Evolutionary conservation across 2,888 invertebrate genomes (phyloP).

Genomic region (Serripes groenlandicus): DNA sequence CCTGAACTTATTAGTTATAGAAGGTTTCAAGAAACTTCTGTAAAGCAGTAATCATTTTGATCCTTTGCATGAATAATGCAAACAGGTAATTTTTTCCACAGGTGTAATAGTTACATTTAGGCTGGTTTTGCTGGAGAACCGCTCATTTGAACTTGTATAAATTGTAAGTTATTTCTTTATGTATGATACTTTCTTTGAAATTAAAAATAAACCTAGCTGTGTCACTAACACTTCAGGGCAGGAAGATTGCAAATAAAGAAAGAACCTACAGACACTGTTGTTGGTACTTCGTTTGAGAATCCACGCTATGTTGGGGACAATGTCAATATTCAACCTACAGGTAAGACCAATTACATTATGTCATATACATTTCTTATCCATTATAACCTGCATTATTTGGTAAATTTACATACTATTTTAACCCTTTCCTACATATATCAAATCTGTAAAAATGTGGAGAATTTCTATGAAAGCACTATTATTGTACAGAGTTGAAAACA

Average conservation of each 20-base stretch:
- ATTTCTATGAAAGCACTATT: not conserved
- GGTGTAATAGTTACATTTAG: not conserved
- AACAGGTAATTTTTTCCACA: not conserved
- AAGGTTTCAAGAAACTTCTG: too few relatives aligned
- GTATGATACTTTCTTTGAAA: too few relatives aligned
- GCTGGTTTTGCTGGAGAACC: not conserved
- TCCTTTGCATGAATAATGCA: not conserved
- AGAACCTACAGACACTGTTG: not conserved
- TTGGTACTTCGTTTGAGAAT: slow-evolving; percentile 41
- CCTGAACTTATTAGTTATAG: too few relatives aligned
- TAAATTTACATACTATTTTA: not conserved
- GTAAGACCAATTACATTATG: slow-evolving; percentile 14
- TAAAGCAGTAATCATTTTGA: too few relatives aligned
- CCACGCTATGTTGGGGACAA: slow-evolving; percentile 23
- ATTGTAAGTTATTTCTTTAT: not conserved
- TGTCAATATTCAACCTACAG: slow-evolving; percentile 10
- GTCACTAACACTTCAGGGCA: not conserved
- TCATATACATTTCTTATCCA: too few relatives aligned
- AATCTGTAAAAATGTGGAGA: not conserved
- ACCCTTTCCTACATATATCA: too few relatives aligned
- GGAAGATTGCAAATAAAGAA: slow-evolving; percentile 9
- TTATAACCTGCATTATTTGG: too few relatives aligned
- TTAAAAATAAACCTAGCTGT: too few relatives aligned
- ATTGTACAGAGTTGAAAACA: not conserved
- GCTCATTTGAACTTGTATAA: not conserved